A percentile compares a stretch with the other conserved stretches of the same genome.
These are phyloP conservation scores for Scaptomyza tumidula DNA, from an alignment of 2,888 invertebrate genomes.

Conservation along the genomic window DNA sequence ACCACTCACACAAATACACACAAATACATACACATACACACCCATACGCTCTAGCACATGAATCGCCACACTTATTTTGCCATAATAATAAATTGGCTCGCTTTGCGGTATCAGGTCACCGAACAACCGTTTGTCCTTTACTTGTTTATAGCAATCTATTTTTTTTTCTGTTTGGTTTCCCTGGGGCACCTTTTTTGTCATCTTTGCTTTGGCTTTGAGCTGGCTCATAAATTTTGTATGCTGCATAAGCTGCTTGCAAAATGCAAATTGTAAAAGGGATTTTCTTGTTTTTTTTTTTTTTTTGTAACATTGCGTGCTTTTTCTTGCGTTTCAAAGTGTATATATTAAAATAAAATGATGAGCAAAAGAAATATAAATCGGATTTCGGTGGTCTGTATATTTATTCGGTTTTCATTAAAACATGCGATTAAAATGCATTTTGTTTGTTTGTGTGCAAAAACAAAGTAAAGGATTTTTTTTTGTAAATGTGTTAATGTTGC, in stretches of 20 bases:
- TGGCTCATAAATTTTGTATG: slow-evolving; percentile 48
- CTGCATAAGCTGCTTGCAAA: slow-evolving; percentile 49
- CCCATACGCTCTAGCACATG: slow-evolving; percentile 4
- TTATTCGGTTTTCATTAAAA: slow-evolving; percentile 22
- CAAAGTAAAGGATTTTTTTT: background rate
- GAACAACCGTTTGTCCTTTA: slow-evolving; percentile 13
- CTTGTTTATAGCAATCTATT: slow-evolving; percentile 9
- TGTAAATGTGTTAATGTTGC: background rate
- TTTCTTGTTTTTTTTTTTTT: background rate
- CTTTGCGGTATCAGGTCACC: slow-evolving; percentile 22
- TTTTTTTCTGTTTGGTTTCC: slow-evolving; percentile 9
- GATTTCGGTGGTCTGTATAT: slow-evolving; percentile 13
- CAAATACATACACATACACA: background rate
- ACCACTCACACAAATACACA: slow-evolving; percentile 2
- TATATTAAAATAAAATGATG: slow-evolving; percentile 21
- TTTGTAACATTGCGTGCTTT: background rate
- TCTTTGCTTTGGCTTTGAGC: slow-evolving; percentile 11
- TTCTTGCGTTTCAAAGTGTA: background rate
- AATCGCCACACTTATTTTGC: slow-evolving; percentile 49
- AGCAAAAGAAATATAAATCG: slow-evolving; percentile 7
- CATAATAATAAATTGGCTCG: slow-evolving; percentile 55
- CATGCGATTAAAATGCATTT: slow-evolving; percentile 32
- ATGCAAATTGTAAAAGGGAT: slow-evolving; percentile 48
- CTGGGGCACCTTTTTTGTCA: slow-evolving; percentile 2
- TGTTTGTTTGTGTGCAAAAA: background rate